Conservation (phyloP, 2,113 vertebrate genomes). For the Abramis brama region DNA sequence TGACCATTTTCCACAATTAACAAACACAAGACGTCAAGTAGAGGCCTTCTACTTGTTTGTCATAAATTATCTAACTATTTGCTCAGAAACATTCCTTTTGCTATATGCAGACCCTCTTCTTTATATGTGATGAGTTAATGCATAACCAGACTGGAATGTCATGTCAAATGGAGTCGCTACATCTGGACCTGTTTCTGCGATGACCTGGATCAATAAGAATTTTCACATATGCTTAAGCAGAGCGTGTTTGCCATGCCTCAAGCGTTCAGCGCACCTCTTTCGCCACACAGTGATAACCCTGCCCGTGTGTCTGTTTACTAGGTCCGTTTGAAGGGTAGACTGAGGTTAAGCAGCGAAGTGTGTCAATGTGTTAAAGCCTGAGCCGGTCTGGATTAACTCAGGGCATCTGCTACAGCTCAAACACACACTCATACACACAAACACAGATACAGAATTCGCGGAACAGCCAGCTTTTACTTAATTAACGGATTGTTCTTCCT, state of each 20-base stretch:
- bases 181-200: neutral
- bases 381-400: constrained; percentile 28
- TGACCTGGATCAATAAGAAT: neutral
- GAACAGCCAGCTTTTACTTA: neutral
- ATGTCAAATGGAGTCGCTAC: neutral
- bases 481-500: neutral
- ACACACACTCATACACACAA: constrained; percentile 9
- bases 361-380: constrained; percentile 36
- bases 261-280: neutral
- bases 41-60: neutral
- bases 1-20: neutral
- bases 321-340: neutral
- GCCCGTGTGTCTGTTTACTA: constrained; percentile 23
- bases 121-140: neutral
- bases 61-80: neutral
- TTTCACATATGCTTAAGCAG: neutral
- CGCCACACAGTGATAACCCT: constrained; percentile 20
- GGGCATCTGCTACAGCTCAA: constrained; percentile 30
- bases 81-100: neutral
- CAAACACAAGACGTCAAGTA: neutral
- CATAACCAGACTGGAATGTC: neutral
- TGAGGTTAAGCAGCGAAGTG: constrained; percentile 37
- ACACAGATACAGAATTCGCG: constrained; percentile 7
- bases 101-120: neutral
- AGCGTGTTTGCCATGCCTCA: neutral